These are phyloP conservation scores for Camptogramma bilineatum DNA, from an alignment of 2,888 invertebrate species.

Conservation along the genomic window DNA sequence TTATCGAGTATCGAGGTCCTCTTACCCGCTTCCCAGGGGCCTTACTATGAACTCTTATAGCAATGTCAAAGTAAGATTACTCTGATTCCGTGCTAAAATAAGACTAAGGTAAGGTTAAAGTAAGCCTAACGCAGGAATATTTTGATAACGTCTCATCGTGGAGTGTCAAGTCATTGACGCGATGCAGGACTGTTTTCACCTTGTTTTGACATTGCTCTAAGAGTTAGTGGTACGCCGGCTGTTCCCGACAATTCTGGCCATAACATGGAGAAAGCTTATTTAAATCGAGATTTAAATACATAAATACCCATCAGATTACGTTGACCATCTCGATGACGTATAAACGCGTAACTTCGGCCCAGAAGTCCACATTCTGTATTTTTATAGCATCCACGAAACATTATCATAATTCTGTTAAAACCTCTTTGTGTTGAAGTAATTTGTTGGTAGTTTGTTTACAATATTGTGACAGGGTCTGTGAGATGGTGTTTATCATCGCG, in stretches of 20 bases:
- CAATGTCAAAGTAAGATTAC: too few species aligned
- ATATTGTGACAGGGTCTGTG: constrained; percentile 27
- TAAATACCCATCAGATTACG: neutral
- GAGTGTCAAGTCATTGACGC: too few species aligned
- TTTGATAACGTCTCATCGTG: too few species aligned
- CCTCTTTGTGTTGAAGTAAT: constrained; percentile 19
- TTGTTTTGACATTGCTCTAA: too few species aligned
- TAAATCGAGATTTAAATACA: constrained; percentile 1
- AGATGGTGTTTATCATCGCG: constrained; percentile 5
- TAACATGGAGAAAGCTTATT: constrained; percentile 8
- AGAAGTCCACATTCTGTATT: constrained; percentile 28
- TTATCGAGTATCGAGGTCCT: neutral
- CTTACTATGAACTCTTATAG: too few species aligned
- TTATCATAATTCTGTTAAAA: constrained; percentile 31
- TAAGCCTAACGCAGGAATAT: too few species aligned
- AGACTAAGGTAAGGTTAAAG: too few species aligned
- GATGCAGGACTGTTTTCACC: too few species aligned
- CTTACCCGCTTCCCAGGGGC: neutral
- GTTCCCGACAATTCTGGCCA: neutral
- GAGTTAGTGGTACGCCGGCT: too few species aligned
- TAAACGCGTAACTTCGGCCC: constrained; percentile 13
- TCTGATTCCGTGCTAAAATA: too few species aligned
- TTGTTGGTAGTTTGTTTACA: constrained; percentile 27
- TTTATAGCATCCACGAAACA: constrained; percentile 32
- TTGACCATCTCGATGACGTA: constrained; percentile 12